Base-by-base conservation (phyloP, 92 coral and sea anemone genomes). In the Hydrozoanthus gracilis region DNA sequence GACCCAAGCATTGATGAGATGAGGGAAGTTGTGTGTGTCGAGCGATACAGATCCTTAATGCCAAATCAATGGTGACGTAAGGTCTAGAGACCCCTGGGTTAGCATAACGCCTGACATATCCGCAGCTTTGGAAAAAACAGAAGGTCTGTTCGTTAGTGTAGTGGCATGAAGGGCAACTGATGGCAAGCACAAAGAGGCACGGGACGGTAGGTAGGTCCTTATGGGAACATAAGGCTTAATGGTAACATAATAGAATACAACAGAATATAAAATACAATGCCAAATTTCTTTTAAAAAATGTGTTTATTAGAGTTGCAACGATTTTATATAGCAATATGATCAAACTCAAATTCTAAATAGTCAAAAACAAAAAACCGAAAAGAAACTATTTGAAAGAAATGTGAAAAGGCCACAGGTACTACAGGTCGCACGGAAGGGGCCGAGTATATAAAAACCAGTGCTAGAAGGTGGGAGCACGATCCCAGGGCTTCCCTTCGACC, bases 341-440 rank as follows among this genome's bases (percentile, higher is more conserved):
- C n/a, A 13, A 61, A 6, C 13, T 13, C 16, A n/a, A n/a, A 13
- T 6, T 20, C 4, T 3, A 51, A 10, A 11, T 14, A 71, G 14
- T 44, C 1, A 17, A 3, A 3, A 45, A 15, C 8, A 6, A 58
- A 0, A 5, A 78, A 3, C 52, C 47, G 51, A 58, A 4, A 8
- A 8, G 8, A 48, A 1, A 6, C 17, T 9, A 45, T 3, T 18
- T 10, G 12, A 9, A 10, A 50, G 35, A 27, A 8, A 72, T 2
- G 3, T 90, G 75, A 80, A 86, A 89, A 45, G 47, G 92, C 95
- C 92, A n/a, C n/a, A n/a, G n/a, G n/a, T n/a, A n/a, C n/a, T n/a
- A 77, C 60, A 92, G 84, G 66, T 92, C 94, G 92, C 91, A 92
- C 4, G 90, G 92, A 46, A 83, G 67, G 27, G 91, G 89, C 89